Evolutionary conservation across 2,888 invertebrate species (phyloP).

Genomic region (Desoria tigrina): DNA sequence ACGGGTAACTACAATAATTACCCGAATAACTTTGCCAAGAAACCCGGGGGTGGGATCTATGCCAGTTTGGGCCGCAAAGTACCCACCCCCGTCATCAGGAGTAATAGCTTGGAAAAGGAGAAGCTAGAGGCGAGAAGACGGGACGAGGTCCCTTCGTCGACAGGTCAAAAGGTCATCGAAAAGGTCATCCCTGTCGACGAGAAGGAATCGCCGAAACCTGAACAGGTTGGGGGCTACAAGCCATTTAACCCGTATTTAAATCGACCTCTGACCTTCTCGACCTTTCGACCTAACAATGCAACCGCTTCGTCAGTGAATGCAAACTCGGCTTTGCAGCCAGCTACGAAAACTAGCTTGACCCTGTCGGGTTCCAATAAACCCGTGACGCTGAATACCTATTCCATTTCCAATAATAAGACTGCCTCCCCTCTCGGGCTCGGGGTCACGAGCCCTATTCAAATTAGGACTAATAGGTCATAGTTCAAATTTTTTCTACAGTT

Average conservation of each 20-base stretch:
- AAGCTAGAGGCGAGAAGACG: conserved; percentile 19
- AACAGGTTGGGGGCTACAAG: conserved; percentile 45
- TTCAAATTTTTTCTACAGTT: too few species aligned
- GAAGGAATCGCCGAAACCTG: neutral
- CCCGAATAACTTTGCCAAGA: conserved; percentile 22
- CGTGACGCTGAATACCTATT: conserved; percentile 16
- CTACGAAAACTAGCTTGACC: conserved; percentile 13
- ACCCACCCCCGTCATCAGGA: conserved; percentile 34
- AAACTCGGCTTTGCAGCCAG: conserved; percentile 1
- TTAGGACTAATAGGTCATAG: conserved; percentile 26
- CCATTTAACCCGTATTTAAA: conserved; percentile 52
- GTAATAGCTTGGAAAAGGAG: conserved; percentile 35
- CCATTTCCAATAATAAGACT: conserved; percentile 26
- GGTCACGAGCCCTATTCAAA: conserved; percentile 43
- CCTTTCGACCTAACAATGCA: conserved; percentile 43
- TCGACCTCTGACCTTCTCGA: conserved; percentile 51
- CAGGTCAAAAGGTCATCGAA: conserved; percentile 23
- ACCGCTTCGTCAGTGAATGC: conserved; percentile 1
- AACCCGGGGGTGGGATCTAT: conserved; percentile 39
- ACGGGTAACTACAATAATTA: conserved; percentile 1
- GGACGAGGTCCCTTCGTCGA: conserved; percentile 25
- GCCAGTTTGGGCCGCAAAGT: conserved; percentile 46
- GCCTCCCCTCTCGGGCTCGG: conserved; percentile 30
- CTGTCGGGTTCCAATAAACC: conserved; percentile 22
- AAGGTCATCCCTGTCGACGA: conserved; percentile 9